Base-by-base conservation (phyloP, 2,888 invertebrate species). In the Pterobdella sp. region DNA sequence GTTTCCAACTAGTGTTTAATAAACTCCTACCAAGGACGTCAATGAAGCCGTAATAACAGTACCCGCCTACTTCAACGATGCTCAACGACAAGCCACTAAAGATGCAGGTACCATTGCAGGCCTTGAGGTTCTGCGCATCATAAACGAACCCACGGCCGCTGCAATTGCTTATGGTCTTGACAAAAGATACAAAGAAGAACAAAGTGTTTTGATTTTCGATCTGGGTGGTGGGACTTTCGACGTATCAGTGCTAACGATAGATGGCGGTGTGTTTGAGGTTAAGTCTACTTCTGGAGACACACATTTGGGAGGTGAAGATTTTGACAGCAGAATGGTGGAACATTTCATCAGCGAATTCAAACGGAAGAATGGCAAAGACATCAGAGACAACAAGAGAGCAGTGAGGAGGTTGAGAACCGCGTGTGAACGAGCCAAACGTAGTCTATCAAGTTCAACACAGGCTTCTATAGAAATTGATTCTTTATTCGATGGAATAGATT, bases 401-500 rank as follows among this genome's bases (percentile, higher is more conserved):
- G 86, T 95, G 72, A 88, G 94, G 81, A 90, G 94, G 81, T 86
- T 96, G 79, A 88, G 95, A 80, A 95, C 94, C 0, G 93, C 94
- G 56, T 94, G 94, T 78, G 88, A 88, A 80, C 81, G 88, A 77
- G 88, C 88, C 72, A 88, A 88, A 84, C 81, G 88, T 75, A 87
- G 87, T 22, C 81, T 89, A 74, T 88, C 88, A 0, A 83, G 84
- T 29, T 83, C 84, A 73, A 82, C 85, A 4, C 85, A 86, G 78
- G 84, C 85, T 10, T 84, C 81, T 77, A 92, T 96, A 80, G 95
- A 96, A 87, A 94, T 96, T 77, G 94, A 95, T 83, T 93, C 94
- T 0, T 87, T 96, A 73, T 93, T 88, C 80, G 94, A 96, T 84
- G 95, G 95, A 77, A 90, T 93, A 78, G 96, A 97, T 84, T 96